Base-by-base conservation (phyloP, 2,113 vertebrate genomes). In the Heterocephalus glaber region DNA sequence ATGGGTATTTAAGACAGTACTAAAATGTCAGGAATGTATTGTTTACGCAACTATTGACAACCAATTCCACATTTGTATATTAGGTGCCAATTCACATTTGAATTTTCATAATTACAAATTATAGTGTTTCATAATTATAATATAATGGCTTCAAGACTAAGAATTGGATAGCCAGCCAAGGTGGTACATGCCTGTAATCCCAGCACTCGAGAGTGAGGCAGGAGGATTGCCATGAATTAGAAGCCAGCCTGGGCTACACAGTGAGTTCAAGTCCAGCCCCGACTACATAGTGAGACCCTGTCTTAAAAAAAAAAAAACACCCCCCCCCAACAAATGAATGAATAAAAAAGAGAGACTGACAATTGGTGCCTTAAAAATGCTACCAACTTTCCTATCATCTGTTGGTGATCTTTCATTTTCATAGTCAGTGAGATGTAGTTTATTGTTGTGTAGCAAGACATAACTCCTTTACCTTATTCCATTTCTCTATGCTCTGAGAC, bases 21-120 rank as follows among this genome's bases (percentile, higher is more conserved):
- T 68, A 68, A 54, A 70, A 88, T 88, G 54, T 79, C n/a, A 63
- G 41, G 61, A 82, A 54, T 76, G 26, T 77, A 81, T 60, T 61
- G 60, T 77, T 54, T 77, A 77, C 65, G 38, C 56, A 65, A 74
- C 49, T 56, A 56, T 66, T 54, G 6, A 66, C 38, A 56, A 81
- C 35, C n/a, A 93, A 68, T 77, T 24, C 14, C 20, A 47, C 33
- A 26, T 83, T 93, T 93, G 30, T 89, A n/a, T 82, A 77, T 86
- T 87, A 56, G 17, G n/a, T 5, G 12, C 87, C 68, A 77, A 52
- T 87, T 95, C 52, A 77, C 30, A 41, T 56, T 83, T 77, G 60
- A 83, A n/a, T 7, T 87, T 90, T 77, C 44, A 82, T 56, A 79
- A 79, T 84, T 92, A 79, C 41, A 92, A 85, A 85, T 74, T 38